Evolutionary conservation across 2,113 vertebrate species (phyloP).

Genomic region (Tupaia chinensis): DNA sequence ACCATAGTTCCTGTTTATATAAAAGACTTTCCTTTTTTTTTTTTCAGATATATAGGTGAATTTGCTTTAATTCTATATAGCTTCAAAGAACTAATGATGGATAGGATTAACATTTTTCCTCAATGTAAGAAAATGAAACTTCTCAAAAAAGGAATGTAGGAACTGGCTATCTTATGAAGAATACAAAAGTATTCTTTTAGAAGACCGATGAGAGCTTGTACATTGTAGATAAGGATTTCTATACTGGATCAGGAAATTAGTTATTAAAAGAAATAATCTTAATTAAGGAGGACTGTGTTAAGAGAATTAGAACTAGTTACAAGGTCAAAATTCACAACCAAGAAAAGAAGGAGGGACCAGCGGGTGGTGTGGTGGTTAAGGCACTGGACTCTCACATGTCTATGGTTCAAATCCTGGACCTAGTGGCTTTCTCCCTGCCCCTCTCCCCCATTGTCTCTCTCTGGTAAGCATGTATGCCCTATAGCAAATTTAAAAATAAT

Average conservation of each 20-base stretch:
- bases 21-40: not conserved
- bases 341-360: not conserved
- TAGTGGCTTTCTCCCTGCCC: too few species aligned
- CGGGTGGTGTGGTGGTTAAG: too few species aligned
- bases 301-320: constrained; percentile 3
- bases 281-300: constrained; percentile 29
- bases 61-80: constrained; percentile 2
- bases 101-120: constrained; percentile 11
- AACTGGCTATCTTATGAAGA: constrained; percentile 20
- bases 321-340: constrained; percentile 40
- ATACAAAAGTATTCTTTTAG: not conserved
- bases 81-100: constrained; percentile 33
- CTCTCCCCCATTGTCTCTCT: too few species aligned
- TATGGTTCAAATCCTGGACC: too few species aligned
- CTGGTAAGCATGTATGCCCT: too few species aligned
- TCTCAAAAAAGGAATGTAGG: constrained; percentile 46
- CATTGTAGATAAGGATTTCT: not conserved
- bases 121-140: constrained; percentile 45
- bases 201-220: not conserved
- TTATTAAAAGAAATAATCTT: constrained; percentile 35
- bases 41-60: constrained; percentile 21
- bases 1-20: not conserved
- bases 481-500: too few species aligned
- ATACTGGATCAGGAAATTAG: not conserved
- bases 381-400: too few species aligned